Base-by-base conservation (phyloP, 2,797 vertebrate species). In the Clamator glandarius region DNA sequence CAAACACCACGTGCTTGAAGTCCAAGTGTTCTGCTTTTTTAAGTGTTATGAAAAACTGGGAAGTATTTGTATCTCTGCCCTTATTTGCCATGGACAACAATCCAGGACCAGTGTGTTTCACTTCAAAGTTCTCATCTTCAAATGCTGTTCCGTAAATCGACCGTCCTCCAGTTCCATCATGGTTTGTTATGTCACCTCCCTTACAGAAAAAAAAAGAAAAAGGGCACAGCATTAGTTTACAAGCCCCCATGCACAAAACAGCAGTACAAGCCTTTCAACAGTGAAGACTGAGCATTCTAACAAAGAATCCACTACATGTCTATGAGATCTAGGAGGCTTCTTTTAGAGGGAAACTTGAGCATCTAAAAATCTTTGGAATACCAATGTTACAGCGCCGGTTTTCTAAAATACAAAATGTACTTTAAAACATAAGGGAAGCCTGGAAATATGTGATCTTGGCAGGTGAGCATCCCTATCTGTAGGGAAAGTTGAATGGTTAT, bases 21-120 rank as follows among this genome's bases (percentile, higher is more conserved):
- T 99, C 99, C 97, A 99, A 97, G 95, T 99, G 98, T 96, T 99
- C 99, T 8, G 98, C 98, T 96, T 99, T 99, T 96, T 98, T 99
- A 95, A 99, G 96, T 12, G 98, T 99, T 97, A 99, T 99, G 96
- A 99, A 99, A 96, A 99, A 99, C 86, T 99, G 99, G 11, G 99
- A 99, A 92, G 89, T 98, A 91, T 98, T 98, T 2, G 97, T 98
- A 96, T 98, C 97, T 5, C 96, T 98, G 41, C 99, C 99, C 1
- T 69, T 96, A 92, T 98, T 99, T 59, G 99, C 99, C 99, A 99
- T 99, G 1, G 99, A 99, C 67, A 99, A 89, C 31, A 99, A 98
- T 36, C 99, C 99, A 5, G 99, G 98, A 23, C 98, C 98, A 0
- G 98, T 99, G 97, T 99, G 99, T 90, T 98, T 98, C 70, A 99